Conservation (phyloP, 2,888 invertebrate species). For the Proisotoma minuta region DNA sequence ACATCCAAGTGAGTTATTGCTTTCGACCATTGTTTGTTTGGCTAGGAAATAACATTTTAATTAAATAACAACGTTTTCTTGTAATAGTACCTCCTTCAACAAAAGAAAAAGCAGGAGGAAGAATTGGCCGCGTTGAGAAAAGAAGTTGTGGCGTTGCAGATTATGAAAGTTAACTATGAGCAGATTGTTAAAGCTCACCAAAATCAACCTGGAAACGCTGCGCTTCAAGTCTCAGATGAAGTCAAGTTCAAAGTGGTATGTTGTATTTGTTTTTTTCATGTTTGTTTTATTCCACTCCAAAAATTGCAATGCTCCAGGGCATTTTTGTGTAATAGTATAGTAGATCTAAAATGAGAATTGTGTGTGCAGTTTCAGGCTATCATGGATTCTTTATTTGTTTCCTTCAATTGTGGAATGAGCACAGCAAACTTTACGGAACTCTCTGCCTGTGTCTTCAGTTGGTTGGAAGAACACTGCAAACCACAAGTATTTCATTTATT, state of each 20-base stretch:
- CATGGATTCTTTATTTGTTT: conserved; percentile 87
- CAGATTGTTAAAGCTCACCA: conserved; percentile 95
- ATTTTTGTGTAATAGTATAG: conserved; percentile 3
- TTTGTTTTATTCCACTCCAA: neutral
- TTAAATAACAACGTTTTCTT: conserved; percentile 49
- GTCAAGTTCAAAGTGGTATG: conserved; percentile 93
- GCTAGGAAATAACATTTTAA: too few species aligned
- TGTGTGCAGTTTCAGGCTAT: conserved; percentile 78
- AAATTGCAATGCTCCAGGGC: neutral
- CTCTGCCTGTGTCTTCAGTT: conserved; percentile 90
- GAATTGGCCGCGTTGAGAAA: conserved; percentile 82
- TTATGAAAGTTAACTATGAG: conserved; percentile 92
- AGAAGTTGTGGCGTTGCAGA: conserved; percentile 86
- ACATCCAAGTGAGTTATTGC: conserved; percentile 59
- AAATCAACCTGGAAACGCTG: conserved; percentile 79
- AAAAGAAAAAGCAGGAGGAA: conserved; percentile 91
- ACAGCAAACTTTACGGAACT: conserved; percentile 88
- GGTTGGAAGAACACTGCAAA: conserved; percentile 96
- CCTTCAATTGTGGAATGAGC: conserved; percentile 74
- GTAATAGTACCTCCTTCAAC: conserved; percentile 83
- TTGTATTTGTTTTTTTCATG: conserved; percentile 39
- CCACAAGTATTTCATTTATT: conserved; percentile 62
- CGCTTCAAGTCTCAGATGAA: conserved; percentile 86
- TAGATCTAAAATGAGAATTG: conserved; percentile 11
- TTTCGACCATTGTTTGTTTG: too few species aligned